phyloP scores from a whole-genome alignment of 2,113 vertebrate species.

The Carassius carassius region DNA sequence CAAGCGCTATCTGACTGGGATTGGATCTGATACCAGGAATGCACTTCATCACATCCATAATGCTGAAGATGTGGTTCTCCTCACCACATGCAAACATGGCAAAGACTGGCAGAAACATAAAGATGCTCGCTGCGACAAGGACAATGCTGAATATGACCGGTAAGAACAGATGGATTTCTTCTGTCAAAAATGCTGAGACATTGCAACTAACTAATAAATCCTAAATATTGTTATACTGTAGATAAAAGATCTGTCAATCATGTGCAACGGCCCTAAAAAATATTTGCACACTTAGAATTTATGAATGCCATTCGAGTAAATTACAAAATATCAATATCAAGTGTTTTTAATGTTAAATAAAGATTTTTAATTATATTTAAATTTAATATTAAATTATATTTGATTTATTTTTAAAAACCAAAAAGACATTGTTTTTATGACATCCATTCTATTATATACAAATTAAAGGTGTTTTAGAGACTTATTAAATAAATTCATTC shows the following conservation, averaged over 20 bases:
- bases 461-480: not conserved
- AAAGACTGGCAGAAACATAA: slow-evolving; percentile 99
- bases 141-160: slow-evolving; percentile 97
- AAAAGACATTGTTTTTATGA: not conserved
- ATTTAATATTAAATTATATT: not conserved
- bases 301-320: not conserved
- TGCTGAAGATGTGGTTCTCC: slow-evolving; percentile 93
- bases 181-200: not conserved
- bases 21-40: slow-evolving; percentile 98
- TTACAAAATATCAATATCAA: not conserved
- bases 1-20: slow-evolving; percentile 97
- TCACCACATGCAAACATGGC: slow-evolving; percentile 98
- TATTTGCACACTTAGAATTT: not conserved
- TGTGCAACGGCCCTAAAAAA: not conserved
- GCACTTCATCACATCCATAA: slow-evolving; percentile 98
- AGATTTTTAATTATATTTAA: not conserved
- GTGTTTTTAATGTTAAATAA: not conserved
- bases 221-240: not conserved
- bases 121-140: slow-evolving; percentile 93
- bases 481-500: not conserved
- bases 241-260: not conserved
- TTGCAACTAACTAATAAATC: not conserved
- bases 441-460: too few species aligned
- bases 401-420: not conserved
- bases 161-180: slow-evolving; percentile 74